A percentile compares a stretch with the other conserved stretches of the same genome.
Evolutionary conservation across 1,140 invertebrate species (phyloP).

Genomic region (Ephestia elutella): DNA sequence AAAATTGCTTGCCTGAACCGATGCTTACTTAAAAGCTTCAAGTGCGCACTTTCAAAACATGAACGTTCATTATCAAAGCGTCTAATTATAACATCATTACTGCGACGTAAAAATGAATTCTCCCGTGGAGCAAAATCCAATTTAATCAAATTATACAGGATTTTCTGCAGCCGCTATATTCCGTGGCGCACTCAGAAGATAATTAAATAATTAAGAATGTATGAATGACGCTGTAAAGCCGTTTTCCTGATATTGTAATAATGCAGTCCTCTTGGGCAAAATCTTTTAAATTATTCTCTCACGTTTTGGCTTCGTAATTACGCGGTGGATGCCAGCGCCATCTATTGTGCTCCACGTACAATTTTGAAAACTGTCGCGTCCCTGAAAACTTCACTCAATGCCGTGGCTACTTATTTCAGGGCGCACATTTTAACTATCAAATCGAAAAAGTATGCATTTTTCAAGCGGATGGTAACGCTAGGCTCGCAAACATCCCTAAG

Average conservation of each 20-base stretch:
- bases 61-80: constrained; percentile 16
- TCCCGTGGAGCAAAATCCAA: constrained; percentile 47
- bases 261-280: constrained; percentile 67
- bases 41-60: constrained; percentile 2
- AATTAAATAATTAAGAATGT: constrained; percentile 73
- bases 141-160: constrained; percentile 63
- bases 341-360: constrained; percentile 32
- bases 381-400: not conserved
- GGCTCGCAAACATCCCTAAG: too few relatives aligned
- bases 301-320: constrained; percentile 57
- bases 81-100: constrained; percentile 45
- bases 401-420: not conserved
- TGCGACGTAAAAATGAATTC: constrained; percentile 37
- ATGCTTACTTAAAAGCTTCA: not conserved
- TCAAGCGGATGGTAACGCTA: too few relatives aligned
- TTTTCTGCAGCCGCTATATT: constrained; percentile 58
- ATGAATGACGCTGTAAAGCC: constrained; percentile 68
- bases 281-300: constrained; percentile 72
- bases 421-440: too few relatives aligned
- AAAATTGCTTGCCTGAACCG: constrained; percentile 53
- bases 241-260: constrained; percentile 69
- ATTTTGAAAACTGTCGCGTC: constrained; percentile 1
- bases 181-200: constrained; percentile 62
- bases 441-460: too few relatives aligned
- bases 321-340: constrained; percentile 44